Evolutionary conservation across 2,797 vertebrate species (phyloP).

Genomic region (Choloepus didactylus): DNA sequence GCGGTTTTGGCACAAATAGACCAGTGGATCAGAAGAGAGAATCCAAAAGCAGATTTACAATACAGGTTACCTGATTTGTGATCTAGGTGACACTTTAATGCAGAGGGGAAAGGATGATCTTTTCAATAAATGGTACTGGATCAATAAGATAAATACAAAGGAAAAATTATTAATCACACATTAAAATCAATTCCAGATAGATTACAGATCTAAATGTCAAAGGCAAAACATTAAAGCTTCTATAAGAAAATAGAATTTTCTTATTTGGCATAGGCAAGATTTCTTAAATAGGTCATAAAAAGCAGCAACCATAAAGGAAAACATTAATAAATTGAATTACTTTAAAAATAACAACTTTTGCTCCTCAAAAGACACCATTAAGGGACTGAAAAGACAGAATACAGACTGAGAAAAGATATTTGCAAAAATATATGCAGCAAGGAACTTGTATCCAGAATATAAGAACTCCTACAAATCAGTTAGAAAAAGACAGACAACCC

Average conservation of each 20-base stretch:
- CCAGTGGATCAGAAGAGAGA: background rate
- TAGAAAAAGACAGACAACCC: background rate
- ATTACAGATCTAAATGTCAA: constrained; percentile 47
- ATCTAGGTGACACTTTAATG: background rate
- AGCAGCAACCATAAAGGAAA: constrained; percentile 18
- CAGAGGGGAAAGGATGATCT: background rate
- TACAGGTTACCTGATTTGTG: constrained; percentile 36
- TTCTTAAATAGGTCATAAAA: background rate
- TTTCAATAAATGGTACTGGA: constrained; percentile 52
- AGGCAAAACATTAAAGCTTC: background rate
- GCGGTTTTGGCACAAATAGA: background rate
- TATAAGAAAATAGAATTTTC: background rate
- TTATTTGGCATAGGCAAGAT: background rate
- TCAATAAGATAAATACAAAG: constrained; percentile 45
- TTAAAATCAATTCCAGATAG: constrained; percentile 71
- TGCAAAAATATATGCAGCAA: constrained; percentile 33
- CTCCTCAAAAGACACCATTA: background rate
- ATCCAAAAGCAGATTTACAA: background rate
- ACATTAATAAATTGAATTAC: background rate
- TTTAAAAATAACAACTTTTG: constrained; percentile 10
- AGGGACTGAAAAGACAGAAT: background rate
- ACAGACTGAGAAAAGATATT: constrained; percentile 22
- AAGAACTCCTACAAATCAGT: background rate
- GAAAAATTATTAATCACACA: constrained; percentile 9
- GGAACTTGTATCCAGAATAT: background rate